These are phyloP conservation scores for Crotalus horridus DNA, from an alignment of 2,113 vertebrate species.

Conservation along the genomic window DNA sequence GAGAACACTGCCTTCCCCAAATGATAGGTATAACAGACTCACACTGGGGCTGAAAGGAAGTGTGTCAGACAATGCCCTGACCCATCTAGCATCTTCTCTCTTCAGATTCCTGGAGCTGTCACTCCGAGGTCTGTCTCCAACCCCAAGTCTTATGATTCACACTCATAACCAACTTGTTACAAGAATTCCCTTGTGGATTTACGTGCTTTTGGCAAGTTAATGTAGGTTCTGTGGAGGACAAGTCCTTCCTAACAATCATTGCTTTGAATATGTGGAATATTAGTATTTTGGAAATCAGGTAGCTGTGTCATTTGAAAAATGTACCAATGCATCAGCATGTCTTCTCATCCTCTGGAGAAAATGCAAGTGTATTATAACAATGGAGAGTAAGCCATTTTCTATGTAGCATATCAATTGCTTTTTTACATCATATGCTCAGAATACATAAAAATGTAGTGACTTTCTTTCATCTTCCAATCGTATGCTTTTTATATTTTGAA, in stretches of 20 bases:
- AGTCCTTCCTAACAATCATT: background rate
- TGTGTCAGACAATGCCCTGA: background rate
- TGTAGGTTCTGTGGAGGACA: background rate
- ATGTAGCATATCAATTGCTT: conserved; percentile 39
- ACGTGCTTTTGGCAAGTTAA: background rate
- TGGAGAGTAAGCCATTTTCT: conserved; percentile 54
- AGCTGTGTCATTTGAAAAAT: conserved; percentile 25
- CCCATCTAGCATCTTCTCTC: background rate
- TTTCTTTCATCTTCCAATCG: conserved; percentile 60
- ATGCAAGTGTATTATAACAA: conserved; percentile 51
- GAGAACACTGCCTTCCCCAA: background rate
- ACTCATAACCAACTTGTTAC: background rate
- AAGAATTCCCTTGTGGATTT: background rate
- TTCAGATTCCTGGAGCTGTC: background rate
- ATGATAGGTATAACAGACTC: background rate
- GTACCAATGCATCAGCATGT: conserved; percentile 48
- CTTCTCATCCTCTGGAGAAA: conserved; percentile 51
- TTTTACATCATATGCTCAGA: conserved; percentile 38
- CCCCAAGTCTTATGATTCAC: background rate
- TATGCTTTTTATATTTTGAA: conserved; percentile 57
- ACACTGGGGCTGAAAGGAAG: background rate
- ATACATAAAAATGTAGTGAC: conserved; percentile 53
- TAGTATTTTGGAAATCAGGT: background rate
- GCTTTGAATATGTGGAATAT: background rate
- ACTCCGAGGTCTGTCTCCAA: background rate